A percentile compares a stretch with the other conserved stretches of the same genome.
phyloP scores from a whole-genome alignment of 2,113 vertebrate genomes.

The Acanthochromis polyacanthus region DNA sequence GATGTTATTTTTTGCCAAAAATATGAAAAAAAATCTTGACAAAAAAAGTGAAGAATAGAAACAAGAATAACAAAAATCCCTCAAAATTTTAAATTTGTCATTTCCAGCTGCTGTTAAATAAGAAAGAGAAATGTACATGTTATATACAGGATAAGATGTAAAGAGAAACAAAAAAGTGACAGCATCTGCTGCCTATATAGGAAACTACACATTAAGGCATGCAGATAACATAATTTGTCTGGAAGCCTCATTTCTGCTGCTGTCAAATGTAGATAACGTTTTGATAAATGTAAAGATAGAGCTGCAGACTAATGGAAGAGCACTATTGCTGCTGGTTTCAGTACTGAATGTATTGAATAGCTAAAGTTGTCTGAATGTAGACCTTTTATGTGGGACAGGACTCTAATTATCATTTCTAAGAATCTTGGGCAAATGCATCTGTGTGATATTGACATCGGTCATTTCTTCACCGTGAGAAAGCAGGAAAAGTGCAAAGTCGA shows the following conservation, averaged over 20 bases:
- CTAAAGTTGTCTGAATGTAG: background rate
- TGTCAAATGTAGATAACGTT: background rate
- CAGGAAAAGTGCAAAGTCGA: too few species aligned
- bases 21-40: too few species aligned
- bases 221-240: background rate
- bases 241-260: background rate
- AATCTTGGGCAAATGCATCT: background rate
- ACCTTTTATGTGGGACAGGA: background rate
- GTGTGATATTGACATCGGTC: background rate
- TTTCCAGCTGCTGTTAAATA: too few species aligned
- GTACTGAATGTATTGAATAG: background rate
- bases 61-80: too few species aligned
- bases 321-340: background rate
- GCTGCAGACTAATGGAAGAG: background rate
- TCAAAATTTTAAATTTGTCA: too few species aligned
- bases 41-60: too few species aligned
- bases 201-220: too few species aligned
- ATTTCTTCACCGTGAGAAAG: background rate
- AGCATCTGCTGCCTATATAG: too few species aligned
- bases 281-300: slow-evolving; percentile 15
- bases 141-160: too few species aligned
- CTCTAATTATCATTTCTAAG: background rate
- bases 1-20: too few species aligned
- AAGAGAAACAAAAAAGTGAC: too few species aligned
- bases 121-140: too few species aligned